Conservation (phyloP, 2,888 invertebrate species). For the Mayetiola destructor region DNA sequence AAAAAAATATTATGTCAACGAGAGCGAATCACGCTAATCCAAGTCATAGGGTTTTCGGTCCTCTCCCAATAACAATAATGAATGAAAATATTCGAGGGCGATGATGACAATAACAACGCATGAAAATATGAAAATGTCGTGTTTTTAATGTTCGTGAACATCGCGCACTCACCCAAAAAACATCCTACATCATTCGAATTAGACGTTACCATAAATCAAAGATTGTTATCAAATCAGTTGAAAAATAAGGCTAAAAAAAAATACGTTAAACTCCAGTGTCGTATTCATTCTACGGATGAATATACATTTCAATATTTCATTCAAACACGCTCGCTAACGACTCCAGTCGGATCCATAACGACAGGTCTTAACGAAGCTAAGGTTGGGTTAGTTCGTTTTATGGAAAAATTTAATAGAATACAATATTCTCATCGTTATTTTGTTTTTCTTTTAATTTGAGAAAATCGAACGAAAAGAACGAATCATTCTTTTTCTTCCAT, state of each 20-base stretch:
- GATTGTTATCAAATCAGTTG: conserved; percentile 11
- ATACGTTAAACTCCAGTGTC: not conserved
- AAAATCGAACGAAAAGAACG: no score
- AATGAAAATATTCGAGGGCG: no score
- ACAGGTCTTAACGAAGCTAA: conserved; percentile 10
- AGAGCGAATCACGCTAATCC: not conserved
- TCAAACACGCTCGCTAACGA: not conserved
- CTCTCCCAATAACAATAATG: no score
- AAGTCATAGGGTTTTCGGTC: no score
- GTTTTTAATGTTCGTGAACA: conserved; percentile 4
- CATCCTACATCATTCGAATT: conserved; percentile 11
- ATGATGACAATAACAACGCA: no score
- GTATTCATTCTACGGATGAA: not conserved
- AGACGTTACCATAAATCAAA: conserved; percentile 10
- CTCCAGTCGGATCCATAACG: not conserved
- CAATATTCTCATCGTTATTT: not conserved
- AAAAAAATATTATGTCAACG: not conserved
- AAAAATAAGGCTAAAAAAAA: conserved; percentile 3
- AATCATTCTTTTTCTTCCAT: no score
- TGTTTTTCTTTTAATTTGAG: no score
- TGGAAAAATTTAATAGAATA: not conserved
- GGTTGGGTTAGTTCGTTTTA: conserved; percentile 7
- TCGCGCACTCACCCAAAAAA: not conserved
- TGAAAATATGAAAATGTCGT: conserved; percentile 11
- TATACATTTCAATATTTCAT: not conserved